Evolutionary conservation across 2,113 vertebrate species (phyloP).

Genomic region (Miniopterus natalensis): DNA sequence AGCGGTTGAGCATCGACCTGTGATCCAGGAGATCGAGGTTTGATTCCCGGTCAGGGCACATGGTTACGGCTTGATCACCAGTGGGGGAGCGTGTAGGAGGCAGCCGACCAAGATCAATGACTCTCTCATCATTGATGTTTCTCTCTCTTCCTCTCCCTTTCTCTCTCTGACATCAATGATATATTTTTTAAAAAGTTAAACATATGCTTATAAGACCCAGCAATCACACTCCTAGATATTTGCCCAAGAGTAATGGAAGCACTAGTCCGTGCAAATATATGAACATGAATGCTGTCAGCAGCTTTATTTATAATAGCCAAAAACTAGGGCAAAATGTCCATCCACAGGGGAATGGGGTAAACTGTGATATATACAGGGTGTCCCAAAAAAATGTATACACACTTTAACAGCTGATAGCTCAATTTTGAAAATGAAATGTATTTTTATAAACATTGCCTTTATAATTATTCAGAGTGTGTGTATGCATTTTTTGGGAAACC

Average conservation of each 20-base stretch:
- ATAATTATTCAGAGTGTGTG: too few relatives aligned
- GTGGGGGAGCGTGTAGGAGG: too few relatives aligned
- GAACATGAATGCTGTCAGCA: not conserved
- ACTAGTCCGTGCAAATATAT: not conserved
- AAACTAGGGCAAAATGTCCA: not conserved
- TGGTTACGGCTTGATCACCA: too few relatives aligned
- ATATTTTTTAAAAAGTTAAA: conserved; percentile 54
- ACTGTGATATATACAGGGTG: not conserved
- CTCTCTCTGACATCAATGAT: not conserved
- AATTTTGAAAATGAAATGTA: too few relatives aligned
- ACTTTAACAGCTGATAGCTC: too few relatives aligned
- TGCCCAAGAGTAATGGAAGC: not conserved
- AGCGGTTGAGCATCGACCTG: too few relatives aligned
- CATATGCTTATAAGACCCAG: not conserved
- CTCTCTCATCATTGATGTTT: not conserved
- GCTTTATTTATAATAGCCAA: not conserved
- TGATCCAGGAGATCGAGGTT: too few relatives aligned
- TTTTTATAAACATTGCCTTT: too few relatives aligned
- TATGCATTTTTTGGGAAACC: too few relatives aligned
- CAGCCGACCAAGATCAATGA: too few relatives aligned
- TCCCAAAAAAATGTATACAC: too few relatives aligned
- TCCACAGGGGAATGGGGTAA: not conserved
- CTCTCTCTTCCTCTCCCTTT: not conserved
- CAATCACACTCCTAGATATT: not conserved
- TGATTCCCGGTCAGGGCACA: too few relatives aligned